Conservation (phyloP, 92 coral and sea anemone species). For the Zoanthus solanderi region DNA sequence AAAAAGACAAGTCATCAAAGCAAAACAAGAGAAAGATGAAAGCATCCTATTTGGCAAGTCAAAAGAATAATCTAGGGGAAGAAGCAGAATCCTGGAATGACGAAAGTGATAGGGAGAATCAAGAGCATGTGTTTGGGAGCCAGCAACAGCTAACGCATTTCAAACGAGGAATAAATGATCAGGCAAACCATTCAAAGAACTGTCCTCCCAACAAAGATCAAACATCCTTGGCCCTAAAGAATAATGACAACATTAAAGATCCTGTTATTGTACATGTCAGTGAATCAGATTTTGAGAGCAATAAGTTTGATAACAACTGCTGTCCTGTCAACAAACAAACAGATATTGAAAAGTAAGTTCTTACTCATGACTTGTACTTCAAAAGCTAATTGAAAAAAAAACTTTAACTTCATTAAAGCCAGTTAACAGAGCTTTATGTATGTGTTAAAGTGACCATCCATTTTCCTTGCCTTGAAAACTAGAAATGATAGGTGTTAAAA, state of each 20-base stretch:
- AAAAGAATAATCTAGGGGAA: slow-evolving; percentile 17
- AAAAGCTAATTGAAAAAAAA: no score
- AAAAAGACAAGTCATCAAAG: slow-evolving; percentile 42
- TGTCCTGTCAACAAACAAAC: neutral
- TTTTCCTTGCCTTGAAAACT: no score
- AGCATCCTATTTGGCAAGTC: slow-evolving; percentile 57
- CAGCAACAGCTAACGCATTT: slow-evolving; percentile 18
- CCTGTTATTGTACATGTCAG: neutral
- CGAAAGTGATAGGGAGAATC: slow-evolving; percentile 32
- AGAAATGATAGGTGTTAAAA: neutral
- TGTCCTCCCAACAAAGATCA: slow-evolving; percentile 3
- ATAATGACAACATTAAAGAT: neutral
- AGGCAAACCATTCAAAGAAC: neutral
- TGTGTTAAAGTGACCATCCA: no score
- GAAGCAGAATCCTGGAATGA: slow-evolving; percentile 68
- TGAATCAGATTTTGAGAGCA: slow-evolving; percentile 20
- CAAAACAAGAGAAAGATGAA: slow-evolving; percentile 61
- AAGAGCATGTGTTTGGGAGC: slow-evolving; percentile 16
- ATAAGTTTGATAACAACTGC: neutral
- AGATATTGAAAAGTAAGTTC: neutral
- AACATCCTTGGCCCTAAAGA: neutral
- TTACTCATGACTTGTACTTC: no score
- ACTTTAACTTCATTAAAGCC: no score
- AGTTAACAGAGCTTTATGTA: no score
- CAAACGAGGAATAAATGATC: neutral